Evolutionary conservation across 2,113 vertebrate species (phyloP).

Genomic region (Dicrurus megarhynchus): DNA sequence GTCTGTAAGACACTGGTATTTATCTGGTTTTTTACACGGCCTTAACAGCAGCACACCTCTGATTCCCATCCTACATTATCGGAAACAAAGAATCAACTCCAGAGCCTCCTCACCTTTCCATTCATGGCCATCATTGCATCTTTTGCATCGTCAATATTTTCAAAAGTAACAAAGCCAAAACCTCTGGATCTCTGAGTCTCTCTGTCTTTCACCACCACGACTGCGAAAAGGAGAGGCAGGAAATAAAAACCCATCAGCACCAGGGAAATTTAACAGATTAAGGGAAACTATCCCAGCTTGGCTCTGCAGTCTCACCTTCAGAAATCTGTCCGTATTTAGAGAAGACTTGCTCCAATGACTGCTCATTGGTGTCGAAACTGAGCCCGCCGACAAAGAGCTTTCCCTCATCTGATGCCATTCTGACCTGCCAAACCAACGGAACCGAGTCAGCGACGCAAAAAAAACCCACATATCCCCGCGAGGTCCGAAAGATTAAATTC

Average conservation of each 20-base stretch:
- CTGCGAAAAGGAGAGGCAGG: conserved; percentile 26
- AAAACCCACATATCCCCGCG: rapidly evolving
- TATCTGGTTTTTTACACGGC: rapidly evolving
- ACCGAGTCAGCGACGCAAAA: not conserved
- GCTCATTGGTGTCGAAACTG: conserved; percentile 94
- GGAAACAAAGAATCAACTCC: rapidly evolving
- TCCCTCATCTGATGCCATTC: conserved; percentile 91
- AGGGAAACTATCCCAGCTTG: rapidly evolving
- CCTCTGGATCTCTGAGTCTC: conserved; percentile 92
- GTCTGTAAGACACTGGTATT: rapidly evolving
- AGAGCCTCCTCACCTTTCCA: conserved; percentile 82
- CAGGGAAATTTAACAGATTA: rapidly evolving
- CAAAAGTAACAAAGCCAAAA: conserved; percentile 96
- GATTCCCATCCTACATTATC: rapidly evolving
- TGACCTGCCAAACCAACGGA: not conserved
- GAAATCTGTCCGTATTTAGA: conserved; percentile 92
- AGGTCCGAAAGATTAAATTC: rapidly evolving
- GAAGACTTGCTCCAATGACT: conserved; percentile 89
- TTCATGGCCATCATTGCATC: conserved; percentile 96
- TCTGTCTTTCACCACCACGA: conserved; percentile 95
- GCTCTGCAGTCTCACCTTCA: conserved; percentile 75
- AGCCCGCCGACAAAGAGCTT: conserved; percentile 95
- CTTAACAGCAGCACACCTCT: rapidly evolving
- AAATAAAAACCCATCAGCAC: not conserved
- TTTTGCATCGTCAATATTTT: conserved; percentile 93